phyloP scores from a whole-genome alignment of 2,113 vertebrate species.

The Callospermophilus lateralis region DNA sequence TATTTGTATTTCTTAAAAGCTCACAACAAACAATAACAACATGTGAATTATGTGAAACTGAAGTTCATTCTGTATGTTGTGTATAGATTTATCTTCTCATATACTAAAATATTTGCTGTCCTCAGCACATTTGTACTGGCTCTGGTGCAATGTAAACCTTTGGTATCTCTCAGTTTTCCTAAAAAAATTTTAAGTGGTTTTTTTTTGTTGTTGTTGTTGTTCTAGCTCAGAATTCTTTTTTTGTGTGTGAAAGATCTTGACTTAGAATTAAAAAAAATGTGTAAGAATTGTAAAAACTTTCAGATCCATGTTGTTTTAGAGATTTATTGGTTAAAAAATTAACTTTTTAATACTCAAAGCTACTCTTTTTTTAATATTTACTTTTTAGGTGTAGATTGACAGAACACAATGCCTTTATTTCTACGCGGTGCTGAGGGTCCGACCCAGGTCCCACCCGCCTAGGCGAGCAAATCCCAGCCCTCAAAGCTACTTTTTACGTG shows the following conservation, averaged over 20 bases:
- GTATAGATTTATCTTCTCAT: conserved; percentile 25
- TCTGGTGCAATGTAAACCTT: background rate
- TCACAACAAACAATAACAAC: conserved; percentile 21
- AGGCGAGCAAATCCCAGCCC: too few species aligned
- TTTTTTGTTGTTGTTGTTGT: background rate
- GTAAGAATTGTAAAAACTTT: background rate
- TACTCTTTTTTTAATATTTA: too few species aligned
- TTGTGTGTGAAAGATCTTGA: background rate
- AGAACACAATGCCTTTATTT: too few species aligned
- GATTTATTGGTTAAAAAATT: background rate
- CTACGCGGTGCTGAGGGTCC: too few species aligned
- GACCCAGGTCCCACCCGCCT: too few species aligned
- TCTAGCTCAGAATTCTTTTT: background rate
- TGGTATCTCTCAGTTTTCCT: conserved; percentile 14
- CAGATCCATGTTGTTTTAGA: background rate
- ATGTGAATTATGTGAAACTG: background rate
- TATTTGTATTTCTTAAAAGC: conserved; percentile 60
- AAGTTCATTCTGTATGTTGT: background rate
- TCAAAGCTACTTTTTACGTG: background rate
- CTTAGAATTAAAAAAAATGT: background rate
- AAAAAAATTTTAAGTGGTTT: conserved; percentile 5
- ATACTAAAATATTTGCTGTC: background rate
- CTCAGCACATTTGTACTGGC: background rate
- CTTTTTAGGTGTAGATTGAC: too few species aligned
- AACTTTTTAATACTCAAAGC: background rate